Evolutionary conservation across 2,797 vertebrate species (phyloP), one percentile per base, ranked within the genome.

Genomic region (Bradypodion ventrale): DNA sequence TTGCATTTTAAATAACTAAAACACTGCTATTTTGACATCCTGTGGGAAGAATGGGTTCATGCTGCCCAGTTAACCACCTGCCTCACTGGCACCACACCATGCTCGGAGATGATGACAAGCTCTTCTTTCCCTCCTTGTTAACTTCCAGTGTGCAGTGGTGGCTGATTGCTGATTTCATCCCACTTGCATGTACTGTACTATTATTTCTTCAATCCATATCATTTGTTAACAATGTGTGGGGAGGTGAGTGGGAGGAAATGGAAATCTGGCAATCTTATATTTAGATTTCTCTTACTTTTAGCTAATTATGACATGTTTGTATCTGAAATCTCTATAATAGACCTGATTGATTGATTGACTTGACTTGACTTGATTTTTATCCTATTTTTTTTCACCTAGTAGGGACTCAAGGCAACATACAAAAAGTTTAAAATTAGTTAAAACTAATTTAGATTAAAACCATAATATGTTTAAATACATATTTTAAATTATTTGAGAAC

Each of bases 1-100:
- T 44, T 83, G 56, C 56, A 84, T 80, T 90, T 37, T 16, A 12
- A 78, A 40, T 59, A 62, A 52, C 37, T 37, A 15, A 8, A 35
- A 56, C 21, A 25, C 4, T 65, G 16, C 27, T 74, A 4, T 23
- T 29, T 25, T 44, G 13, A 49, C 65, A 63, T 46, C 27, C 8
- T 37, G 12, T 37, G 25, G 59, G n/a, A 40, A 56, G 8, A 59
- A 80, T 56, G n/a, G 32, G 25, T 35, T 60, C 40, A n/a, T 32
- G 56, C 66, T 37, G 78, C 32, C 21, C 7, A 69, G 46, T 42
- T 37, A 72, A 60, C 7, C 6, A 27, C n/a, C 29, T 35, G 13
- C 9, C 7, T 12, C 13, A 40, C 25, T 46, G 40, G 35, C 23
- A 40, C 13, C 29, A 10, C 32, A 75, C 25, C 37, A 37, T 52